Evolutionary conservation across 2,888 invertebrate species (phyloP), one percentile per base, ranked within the genome.

Genomic region (Brachylomia viminalis): DNA sequence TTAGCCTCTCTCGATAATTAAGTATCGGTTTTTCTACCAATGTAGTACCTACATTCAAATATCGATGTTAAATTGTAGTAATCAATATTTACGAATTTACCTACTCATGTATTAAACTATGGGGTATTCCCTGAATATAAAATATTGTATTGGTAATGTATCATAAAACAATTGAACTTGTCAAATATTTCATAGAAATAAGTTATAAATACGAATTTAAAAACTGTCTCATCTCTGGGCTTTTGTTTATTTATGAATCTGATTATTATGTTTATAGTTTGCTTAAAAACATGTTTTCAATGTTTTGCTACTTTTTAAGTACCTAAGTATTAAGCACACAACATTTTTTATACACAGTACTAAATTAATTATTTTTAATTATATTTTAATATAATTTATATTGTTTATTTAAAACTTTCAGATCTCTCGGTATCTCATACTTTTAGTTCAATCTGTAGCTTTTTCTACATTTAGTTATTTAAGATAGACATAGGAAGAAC

Each of bases 21-120:
- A 23, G 0, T 74, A 73, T 47, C 4, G 1, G 8, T 56, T 20
- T 80, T 11, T 49, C 13, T 49, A 58, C 23, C 47, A 13, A 15
- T 30, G n/a, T n/a, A 1, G 54, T n/a, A 65, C 47, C 20, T 13
- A 30, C 52, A 20, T 54, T n/a, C 4, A 38, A 17, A 74, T 47
- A 42, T 49, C 33, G 20, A 75, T 74, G 20, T 47, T 62, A 49
- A 54, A 49, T 42, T 74, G 54, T 56, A 77, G 47, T 62, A n/a
- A 75, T 75, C 27, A 64, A 64, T 64, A 23, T 77, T 38, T 42
- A 80, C 80, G 80, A 80, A 80, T 80, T 77, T 80, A n/a, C n/a
- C n/a, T n/a, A 77, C 20, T 73, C 20, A 30, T 38, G 47, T 77
- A 77, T 79, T 33, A 61, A 33, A 47, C 13, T n/a, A n/a, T 49